These are phyloP conservation scores for Ptychoptera contaminata DNA, from an alignment of 2,888 invertebrate species.

Conservation along the genomic window DNA sequence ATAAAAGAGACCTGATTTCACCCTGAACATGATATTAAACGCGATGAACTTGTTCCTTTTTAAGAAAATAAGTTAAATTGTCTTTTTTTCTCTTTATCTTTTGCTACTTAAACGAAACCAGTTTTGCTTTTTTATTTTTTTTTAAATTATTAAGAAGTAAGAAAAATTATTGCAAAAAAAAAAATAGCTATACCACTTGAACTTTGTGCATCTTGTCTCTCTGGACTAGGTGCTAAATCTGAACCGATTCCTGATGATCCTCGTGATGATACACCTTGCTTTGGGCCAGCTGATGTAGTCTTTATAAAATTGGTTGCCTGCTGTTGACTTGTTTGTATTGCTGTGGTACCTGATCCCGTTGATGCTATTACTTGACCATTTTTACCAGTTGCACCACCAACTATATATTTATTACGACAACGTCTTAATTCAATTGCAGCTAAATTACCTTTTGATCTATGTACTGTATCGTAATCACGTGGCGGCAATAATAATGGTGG, in stretches of 20 bases:
- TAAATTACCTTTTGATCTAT: slow-evolving; percentile 52
- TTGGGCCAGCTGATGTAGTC: slow-evolving; percentile 37
- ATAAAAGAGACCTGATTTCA: no score
- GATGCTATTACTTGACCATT: slow-evolving; percentile 32
- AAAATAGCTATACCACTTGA: slow-evolving; percentile 25
- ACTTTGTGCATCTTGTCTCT: slow-evolving; percentile 34
- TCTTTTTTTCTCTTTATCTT: no score
- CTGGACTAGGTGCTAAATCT: slow-evolving; percentile 74
- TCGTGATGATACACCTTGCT: slow-evolving; percentile 48
- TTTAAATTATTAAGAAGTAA: no score
- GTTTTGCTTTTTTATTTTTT: no score
- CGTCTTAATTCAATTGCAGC: slow-evolving; percentile 50
- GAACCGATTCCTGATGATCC: slow-evolving; percentile 82
- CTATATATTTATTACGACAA: slow-evolving; percentile 26
- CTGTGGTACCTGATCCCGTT: slow-evolving; percentile 34
- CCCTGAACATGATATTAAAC: no score
- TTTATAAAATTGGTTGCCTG: slow-evolving; percentile 12
- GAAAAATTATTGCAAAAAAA: not conserved
- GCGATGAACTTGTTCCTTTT: no score
- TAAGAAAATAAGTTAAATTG: no score
- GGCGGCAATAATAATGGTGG: slow-evolving; percentile 79
- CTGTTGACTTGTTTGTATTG: slow-evolving; percentile 24
- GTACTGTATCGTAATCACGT: slow-evolving; percentile 86
- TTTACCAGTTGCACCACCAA: slow-evolving; percentile 27
- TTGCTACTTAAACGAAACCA: no score